Conservation (phyloP, 2,888 invertebrate genomes). For the Microdon myrmicae region DNA sequence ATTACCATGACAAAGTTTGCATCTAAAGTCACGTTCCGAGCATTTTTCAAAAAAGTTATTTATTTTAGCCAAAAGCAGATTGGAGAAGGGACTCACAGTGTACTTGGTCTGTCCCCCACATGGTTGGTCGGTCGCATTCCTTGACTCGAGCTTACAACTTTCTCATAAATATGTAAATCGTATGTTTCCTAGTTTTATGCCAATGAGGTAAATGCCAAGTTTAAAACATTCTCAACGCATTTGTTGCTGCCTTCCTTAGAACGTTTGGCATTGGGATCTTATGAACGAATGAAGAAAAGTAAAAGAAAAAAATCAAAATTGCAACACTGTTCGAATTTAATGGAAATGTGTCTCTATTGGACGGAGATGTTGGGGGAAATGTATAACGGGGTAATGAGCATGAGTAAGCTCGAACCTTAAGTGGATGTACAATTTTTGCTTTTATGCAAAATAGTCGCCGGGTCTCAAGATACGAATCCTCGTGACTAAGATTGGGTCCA, state of each 20-base stretch:
- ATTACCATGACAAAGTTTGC: slow-evolving; percentile 44
- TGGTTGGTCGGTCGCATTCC: slow-evolving; percentile 11
- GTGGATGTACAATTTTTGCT: too few species aligned
- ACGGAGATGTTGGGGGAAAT: too few species aligned
- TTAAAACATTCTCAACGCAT: too few species aligned
- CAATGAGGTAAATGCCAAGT: slow-evolving; percentile 23
- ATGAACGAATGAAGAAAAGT: not conserved
- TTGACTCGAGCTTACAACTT: slow-evolving; percentile 39
- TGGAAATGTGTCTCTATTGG: too few species aligned
- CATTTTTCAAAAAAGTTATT: slow-evolving; percentile 48
- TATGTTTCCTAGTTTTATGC: slow-evolving; percentile 44
- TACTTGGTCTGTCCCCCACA: slow-evolving; percentile 11
- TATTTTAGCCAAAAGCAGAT: slow-evolving; percentile 40
- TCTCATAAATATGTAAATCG: slow-evolving; percentile 47
- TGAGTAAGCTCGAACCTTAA: too few species aligned
- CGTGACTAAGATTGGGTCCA: too few species aligned
- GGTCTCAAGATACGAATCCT: too few species aligned
- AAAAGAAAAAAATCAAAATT: slow-evolving; percentile 13
- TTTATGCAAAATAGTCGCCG: too few species aligned
- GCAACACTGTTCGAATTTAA: too few species aligned
- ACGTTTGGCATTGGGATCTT: too few species aligned
- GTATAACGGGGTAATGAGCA: too few species aligned
- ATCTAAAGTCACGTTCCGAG: slow-evolving; percentile 44
- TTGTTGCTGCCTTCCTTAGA: too few species aligned
- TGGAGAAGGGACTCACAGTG: slow-evolving; percentile 7